These are phyloP conservation scores for Ammodramus savannarum DNA, from an alignment of 2,113 vertebrate species.

Conservation along the genomic window DNA sequence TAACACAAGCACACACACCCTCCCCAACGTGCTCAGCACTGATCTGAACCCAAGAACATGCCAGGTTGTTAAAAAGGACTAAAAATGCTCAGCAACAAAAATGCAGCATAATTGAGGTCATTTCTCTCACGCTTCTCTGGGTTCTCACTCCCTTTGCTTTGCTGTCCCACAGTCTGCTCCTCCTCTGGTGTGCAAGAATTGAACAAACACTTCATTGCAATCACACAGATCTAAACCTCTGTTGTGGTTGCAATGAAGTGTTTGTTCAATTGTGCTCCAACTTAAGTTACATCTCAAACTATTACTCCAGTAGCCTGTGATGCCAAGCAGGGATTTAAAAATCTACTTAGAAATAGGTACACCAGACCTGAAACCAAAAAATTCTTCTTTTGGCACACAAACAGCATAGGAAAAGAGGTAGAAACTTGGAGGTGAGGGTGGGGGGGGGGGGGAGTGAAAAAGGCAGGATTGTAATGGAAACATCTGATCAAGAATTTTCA, in stretches of 20 bases:
- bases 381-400: background rate
- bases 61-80: background rate
- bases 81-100: background rate
- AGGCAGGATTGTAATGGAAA: background rate
- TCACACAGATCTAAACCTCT: background rate
- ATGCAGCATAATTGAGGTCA: conserved; percentile 15
- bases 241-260: too few relatives aligned
- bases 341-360: background rate
- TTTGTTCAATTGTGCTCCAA: background rate
- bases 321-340: background rate
- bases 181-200: background rate
- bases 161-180: background rate
- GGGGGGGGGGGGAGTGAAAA: background rate
- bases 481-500: background rate
- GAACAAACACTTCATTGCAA: background rate
- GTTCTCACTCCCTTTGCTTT: background rate
- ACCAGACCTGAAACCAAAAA: background rate
- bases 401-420: background rate
- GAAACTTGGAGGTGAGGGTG: background rate
- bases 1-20: background rate
- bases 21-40: background rate
- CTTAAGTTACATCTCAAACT: background rate
- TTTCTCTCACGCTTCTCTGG: background rate
- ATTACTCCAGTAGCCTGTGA: background rate
- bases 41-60: background rate